A percentile compares a stretch with the other conserved stretches of the same genome.
Evolutionary conservation across 1,140 invertebrate species (phyloP).

Genomic region (Drosophila bifasciata): DNA sequence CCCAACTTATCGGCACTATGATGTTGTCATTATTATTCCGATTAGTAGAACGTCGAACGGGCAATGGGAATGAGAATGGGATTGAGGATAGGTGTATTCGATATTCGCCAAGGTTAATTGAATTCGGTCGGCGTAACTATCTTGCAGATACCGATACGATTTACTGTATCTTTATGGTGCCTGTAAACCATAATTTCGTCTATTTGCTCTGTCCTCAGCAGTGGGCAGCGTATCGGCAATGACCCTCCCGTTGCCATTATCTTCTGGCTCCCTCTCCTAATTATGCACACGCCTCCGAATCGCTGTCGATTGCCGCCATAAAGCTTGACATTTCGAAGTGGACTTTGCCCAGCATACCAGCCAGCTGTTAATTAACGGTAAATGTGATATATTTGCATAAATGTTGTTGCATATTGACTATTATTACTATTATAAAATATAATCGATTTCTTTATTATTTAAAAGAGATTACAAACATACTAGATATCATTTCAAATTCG

Average conservation of each 20-base stretch:
- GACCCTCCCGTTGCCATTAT: conserved; percentile 21
- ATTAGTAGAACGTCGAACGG: conserved; percentile 50
- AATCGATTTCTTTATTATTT: too few relatives aligned
- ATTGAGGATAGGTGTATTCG: conserved; percentile 1
- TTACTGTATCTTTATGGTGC: conserved; percentile 61
- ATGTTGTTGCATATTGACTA: neutral
- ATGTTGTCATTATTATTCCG: conserved; percentile 66
- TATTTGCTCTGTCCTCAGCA: conserved; percentile 37
- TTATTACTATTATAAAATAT: too few relatives aligned
- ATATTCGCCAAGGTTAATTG: conserved; percentile 72
- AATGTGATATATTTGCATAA: conserved; percentile 12
- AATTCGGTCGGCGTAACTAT: conserved; percentile 64
- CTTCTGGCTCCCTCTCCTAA: conserved; percentile 21
- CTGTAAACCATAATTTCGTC: conserved; percentile 70
- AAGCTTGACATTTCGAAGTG: conserved; percentile 41
- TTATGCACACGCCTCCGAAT: conserved; percentile 61
- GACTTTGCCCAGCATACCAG: conserved; percentile 26
- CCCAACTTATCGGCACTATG: conserved; percentile 45
- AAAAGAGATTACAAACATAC: too few relatives aligned
- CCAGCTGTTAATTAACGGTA: conserved; percentile 6
- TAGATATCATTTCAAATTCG: too few relatives aligned
- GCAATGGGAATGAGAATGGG: conserved; percentile 1
- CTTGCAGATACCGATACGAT: conserved; percentile 48
- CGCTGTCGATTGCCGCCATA: conserved; percentile 53
- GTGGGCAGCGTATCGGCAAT: conserved; percentile 33